Conservation (phyloP, 2,888 invertebrate species). For the Caenorhabditis auriculariae region DNA sequence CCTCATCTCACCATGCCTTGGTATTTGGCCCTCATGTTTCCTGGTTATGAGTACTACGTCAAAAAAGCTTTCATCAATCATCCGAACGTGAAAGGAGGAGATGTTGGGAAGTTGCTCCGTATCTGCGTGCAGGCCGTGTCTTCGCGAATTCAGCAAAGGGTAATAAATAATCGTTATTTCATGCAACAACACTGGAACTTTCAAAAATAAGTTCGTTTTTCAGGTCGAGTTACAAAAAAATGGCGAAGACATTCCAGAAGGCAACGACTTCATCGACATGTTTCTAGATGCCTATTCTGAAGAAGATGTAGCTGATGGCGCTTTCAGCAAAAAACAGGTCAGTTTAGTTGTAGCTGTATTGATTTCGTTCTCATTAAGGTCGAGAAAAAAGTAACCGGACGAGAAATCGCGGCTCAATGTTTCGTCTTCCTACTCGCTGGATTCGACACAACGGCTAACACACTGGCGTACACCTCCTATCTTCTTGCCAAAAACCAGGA, state of each 20-base stretch:
- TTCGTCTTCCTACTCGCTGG: slow-evolving; percentile 56
- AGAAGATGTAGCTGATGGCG: slow-evolving; percentile 9
- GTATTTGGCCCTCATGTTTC: slow-evolving; percentile 16
- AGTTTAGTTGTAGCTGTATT: not conserved
- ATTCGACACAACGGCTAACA: slow-evolving; percentile 68
- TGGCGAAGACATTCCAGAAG: not conserved
- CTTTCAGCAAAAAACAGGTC: slow-evolving; percentile 3
- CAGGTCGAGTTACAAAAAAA: not conserved
- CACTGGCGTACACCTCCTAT: slow-evolving; percentile 66
- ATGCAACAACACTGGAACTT: not conserved
- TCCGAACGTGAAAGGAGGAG: slow-evolving; percentile 14
- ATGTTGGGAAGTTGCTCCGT: slow-evolving; percentile 9
- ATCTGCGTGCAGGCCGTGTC: slow-evolving; percentile 4
- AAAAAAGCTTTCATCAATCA: slow-evolving; percentile 19
- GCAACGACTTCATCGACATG: slow-evolving; percentile 57
- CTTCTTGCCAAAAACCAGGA: slow-evolving; percentile 64
- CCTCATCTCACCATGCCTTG: slow-evolving; percentile 11
- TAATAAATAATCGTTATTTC: slow-evolving; percentile 1
- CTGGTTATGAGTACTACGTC: slow-evolving; percentile 3
- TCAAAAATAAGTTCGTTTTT: not conserved
- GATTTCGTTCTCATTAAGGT: slow-evolving; percentile 13
- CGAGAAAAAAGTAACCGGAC: slow-evolving; percentile 35
- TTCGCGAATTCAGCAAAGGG: slow-evolving; percentile 6
- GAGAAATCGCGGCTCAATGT: slow-evolving; percentile 50
- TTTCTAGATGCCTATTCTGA: slow-evolving; percentile 49